These are phyloP conservation scores for Dromococcyx pavoninus DNA, from an alignment of 2,797 vertebrate species.

Conservation along the genomic window DNA sequence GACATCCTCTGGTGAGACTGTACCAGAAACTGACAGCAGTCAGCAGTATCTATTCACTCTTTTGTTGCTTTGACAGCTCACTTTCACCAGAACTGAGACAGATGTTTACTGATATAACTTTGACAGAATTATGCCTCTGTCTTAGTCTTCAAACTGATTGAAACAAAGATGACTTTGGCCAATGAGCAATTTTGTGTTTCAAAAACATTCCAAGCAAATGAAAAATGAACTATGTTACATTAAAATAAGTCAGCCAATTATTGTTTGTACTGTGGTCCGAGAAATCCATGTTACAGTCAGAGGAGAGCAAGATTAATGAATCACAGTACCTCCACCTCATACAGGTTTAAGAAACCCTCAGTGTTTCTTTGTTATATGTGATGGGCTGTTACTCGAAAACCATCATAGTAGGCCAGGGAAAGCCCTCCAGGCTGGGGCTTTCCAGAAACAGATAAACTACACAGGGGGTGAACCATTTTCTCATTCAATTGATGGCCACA, in stretches of 20 bases:
- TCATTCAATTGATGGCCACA: background rate
- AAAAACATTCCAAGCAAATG: background rate
- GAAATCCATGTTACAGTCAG: background rate
- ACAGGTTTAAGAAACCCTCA: background rate
- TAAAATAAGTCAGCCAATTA: background rate
- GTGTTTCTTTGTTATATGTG: background rate
- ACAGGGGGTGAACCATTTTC: background rate
- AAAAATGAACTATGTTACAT: background rate
- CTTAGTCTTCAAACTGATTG: background rate
- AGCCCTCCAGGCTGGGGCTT: background rate
- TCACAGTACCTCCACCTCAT: background rate
- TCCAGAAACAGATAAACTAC: background rate
- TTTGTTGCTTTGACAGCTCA: background rate
- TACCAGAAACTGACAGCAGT: background rate
- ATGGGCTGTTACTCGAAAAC: background rate
- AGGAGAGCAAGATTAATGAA: background rate
- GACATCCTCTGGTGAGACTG: background rate
- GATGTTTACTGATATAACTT: background rate
- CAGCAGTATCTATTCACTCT: background rate
- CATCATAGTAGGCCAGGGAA: background rate
- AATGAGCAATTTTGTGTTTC: background rate
- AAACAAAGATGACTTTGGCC: background rate
- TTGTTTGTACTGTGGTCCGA: background rate
- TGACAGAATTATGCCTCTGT: background rate
- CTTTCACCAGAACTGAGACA: background rate